Percentiles rank a stretch among this genome's conserved stretches.
Conservation (phyloP, 92 coral and sea anemone species). For the Epizoanthus ramosus region DNA sequence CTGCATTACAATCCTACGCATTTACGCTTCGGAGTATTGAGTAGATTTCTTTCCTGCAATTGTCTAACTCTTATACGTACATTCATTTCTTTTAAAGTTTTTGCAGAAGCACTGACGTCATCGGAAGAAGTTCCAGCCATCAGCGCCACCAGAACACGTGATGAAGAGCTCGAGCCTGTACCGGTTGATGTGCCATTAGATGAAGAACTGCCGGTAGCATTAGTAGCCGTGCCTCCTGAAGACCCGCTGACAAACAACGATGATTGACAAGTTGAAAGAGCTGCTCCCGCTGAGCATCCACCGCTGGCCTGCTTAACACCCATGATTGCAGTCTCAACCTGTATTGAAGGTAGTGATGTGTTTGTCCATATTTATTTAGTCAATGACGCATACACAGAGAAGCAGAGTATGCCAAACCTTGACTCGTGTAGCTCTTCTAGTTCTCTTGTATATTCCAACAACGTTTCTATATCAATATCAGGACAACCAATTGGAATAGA, state of each 20-base stretch:
- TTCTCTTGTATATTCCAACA: no score
- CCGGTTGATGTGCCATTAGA: not conserved
- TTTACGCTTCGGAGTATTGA: no score
- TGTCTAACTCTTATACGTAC: not conserved
- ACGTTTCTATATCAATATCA: no score
- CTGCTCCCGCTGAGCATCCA: conserved; percentile 34
- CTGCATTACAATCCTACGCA: no score
- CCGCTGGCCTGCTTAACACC: conserved; percentile 23
- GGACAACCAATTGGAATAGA: no score
- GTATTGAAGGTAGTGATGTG: no score
- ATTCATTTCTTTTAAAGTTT: conserved; percentile 21
- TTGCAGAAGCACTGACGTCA: conserved; percentile 22
- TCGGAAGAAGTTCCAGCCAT: conserved; percentile 27
- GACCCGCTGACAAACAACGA: conserved; percentile 15
- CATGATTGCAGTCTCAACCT: conserved; percentile 25
- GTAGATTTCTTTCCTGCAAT: no score
- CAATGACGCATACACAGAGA: no score
- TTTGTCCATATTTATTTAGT: no score
- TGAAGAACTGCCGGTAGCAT: conserved; percentile 3
- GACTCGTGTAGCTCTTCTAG: no score
- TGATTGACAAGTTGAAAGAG: conserved; percentile 39
- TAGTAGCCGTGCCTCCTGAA: conserved; percentile 13
- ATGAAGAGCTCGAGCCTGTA: not conserved
- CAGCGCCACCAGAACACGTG: conserved; percentile 17
- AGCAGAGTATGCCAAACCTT: no score